Percentiles rank a stretch among this genome's conserved stretches.
Evolutionary conservation across 2,888 invertebrate genomes (phyloP).

Genomic region (Ptychoptera contaminata): DNA sequence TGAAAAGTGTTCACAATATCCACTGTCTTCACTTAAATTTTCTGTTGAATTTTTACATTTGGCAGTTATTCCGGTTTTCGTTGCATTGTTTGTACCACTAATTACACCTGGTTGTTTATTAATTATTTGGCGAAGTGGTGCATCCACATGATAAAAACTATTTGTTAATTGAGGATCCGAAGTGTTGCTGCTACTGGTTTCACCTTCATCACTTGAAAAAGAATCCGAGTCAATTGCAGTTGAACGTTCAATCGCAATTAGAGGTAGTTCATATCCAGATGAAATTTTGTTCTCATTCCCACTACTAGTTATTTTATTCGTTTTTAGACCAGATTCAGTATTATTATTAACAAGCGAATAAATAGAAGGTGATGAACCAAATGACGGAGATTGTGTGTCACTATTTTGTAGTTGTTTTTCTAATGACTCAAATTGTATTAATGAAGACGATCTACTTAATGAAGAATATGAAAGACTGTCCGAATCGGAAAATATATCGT

Average conservation of each 20-base stretch:
- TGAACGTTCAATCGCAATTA: background rate
- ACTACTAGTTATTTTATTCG: too few species aligned
- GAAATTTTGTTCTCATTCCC: too few species aligned
- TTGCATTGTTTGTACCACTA: too few species aligned
- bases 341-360: slow-evolving; percentile 3
- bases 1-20: slow-evolving; percentile 43
- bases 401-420: slow-evolving; percentile 48
- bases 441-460: slow-evolving; percentile 61
- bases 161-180: too few species aligned
- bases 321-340: too few species aligned
- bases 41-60: slow-evolving; percentile 47
- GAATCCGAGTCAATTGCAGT: slow-evolving; percentile 5
- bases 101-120: too few species aligned
- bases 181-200: background rate
- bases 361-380: slow-evolving; percentile 29
- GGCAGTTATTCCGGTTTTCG: background rate
- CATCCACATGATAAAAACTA: too few species aligned
- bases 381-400: slow-evolving; percentile 21
- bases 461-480: slow-evolving; percentile 38
- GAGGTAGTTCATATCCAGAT: background rate
- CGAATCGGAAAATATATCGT: slow-evolving; percentile 23
- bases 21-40: slow-evolving; percentile 67
- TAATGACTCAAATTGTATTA: slow-evolving; percentile 71
- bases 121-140: too few species aligned
- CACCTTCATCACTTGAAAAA: slow-evolving; percentile 2